Percentiles rank a stretch among this genome's conserved stretches.
Conservation (phyloP, 2,888 invertebrate species). For the Rhingia campestris region DNA sequence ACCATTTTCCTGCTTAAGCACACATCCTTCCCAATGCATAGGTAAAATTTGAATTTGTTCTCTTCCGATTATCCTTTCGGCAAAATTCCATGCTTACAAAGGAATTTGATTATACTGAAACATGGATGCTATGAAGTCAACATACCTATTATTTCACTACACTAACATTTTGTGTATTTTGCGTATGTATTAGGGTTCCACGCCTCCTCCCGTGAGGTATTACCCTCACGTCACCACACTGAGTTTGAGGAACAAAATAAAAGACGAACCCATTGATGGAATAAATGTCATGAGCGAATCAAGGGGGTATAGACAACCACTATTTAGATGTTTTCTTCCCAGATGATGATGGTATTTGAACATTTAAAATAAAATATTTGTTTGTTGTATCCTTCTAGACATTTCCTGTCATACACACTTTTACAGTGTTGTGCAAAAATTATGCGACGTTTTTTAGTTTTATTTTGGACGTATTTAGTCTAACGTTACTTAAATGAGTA, state of each 20-base stretch:
- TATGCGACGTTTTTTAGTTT: not conserved
- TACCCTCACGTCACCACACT: not conserved
- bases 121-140: constrained; percentile 43
- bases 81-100: constrained; percentile 32
- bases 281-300: constrained; percentile 42
- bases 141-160: constrained; percentile 45
- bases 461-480: too few species aligned
- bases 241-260: not conserved
- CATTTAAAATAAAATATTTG: constrained; percentile 48
- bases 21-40: not conserved
- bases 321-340: constrained; percentile 28
- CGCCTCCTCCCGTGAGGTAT: not conserved
- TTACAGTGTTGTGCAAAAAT: constrained; percentile 4
- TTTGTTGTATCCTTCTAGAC: constrained; percentile 28
- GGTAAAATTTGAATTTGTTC: constrained; percentile 38
- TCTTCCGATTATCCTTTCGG: constrained; percentile 50
- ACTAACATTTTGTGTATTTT: constrained; percentile 1
- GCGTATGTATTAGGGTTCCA: not conserved
- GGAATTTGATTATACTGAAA: constrained; percentile 60
- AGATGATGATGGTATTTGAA: constrained; percentile 47
- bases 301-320: constrained; percentile 19
- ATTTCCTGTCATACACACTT: not conserved
- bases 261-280: constrained; percentile 14
- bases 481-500: too few species aligned
- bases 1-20: not conserved